Evolutionary conservation across 2,113 vertebrate genomes (phyloP).

Genomic region (Rattus norvegicus): GRCr8 NC_086021.1:167891501-167892000

Average conservation of each 20-base stretch:
- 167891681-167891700: background rate
- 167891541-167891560: background rate
- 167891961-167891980: background rate
- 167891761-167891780: background rate
- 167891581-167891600: fast-evolving
- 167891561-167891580: background rate
- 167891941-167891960: too few species aligned
- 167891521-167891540: background rate
- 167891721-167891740: background rate
- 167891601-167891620: too few species aligned
- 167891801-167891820: background rate
- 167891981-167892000: slow-evolving; percentile 1
- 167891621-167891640: background rate
- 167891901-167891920: slow-evolving; percentile 22
- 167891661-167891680: background rate
- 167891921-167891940: too few species aligned
- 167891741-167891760: background rate
- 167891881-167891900: background rate
- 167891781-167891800: background rate
- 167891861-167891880: slow-evolving; percentile 4
- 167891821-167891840: background rate
- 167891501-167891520: background rate
- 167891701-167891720: background rate
- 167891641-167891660: background rate
- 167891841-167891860: slow-evolving; percentile 35